Conservation (phyloP, 2,888 invertebrate genomes). For the Chymomyza amoena region DNA sequence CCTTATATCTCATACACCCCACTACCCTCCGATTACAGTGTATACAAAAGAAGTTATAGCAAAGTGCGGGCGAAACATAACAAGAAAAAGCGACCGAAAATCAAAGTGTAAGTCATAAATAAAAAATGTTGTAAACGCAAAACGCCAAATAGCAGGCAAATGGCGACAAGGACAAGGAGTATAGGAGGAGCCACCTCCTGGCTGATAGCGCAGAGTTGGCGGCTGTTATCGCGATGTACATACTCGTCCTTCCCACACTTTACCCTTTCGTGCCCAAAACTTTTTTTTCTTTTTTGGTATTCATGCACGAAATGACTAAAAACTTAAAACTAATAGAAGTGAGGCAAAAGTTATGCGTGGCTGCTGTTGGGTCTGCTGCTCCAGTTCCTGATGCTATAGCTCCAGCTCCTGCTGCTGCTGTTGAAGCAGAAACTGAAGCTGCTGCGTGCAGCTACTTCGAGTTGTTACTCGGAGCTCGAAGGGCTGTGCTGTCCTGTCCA, state of each 20-base stretch:
- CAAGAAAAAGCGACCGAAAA: conserved; percentile 27
- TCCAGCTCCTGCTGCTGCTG: conserved; percentile 9
- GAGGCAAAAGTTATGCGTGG: conserved; percentile 57
- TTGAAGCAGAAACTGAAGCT: not conserved
- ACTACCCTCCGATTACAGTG: too few relatives aligned
- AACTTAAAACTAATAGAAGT: conserved; percentile 69
- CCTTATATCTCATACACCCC: too few relatives aligned
- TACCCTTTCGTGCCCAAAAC: conserved; percentile 23
- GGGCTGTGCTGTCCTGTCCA: not conserved
- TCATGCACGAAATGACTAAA: conserved; percentile 69
- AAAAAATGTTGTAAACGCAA: conserved; percentile 45
- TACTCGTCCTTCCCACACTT: not conserved
- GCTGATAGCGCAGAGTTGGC: conserved; percentile 56
- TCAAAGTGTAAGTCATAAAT: conserved; percentile 66
- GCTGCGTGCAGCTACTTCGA: not conserved
- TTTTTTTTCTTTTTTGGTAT: conserved; percentile 52
- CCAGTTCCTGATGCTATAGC: too few relatives aligned
- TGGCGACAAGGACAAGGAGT: not conserved
- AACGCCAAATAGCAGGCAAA: not conserved
- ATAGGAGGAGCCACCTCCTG: conserved; percentile 13
- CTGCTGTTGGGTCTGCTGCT: too few relatives aligned
- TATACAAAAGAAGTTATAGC: too few relatives aligned
- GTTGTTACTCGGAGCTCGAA: not conserved
- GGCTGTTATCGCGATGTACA: conserved; percentile 51
- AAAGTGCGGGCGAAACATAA: not conserved